Evolutionary conservation across 2,113 vertebrate species (phyloP), one percentile per base, ranked within the genome.

Genomic region (Zosterops hypoxanthus): DNA sequence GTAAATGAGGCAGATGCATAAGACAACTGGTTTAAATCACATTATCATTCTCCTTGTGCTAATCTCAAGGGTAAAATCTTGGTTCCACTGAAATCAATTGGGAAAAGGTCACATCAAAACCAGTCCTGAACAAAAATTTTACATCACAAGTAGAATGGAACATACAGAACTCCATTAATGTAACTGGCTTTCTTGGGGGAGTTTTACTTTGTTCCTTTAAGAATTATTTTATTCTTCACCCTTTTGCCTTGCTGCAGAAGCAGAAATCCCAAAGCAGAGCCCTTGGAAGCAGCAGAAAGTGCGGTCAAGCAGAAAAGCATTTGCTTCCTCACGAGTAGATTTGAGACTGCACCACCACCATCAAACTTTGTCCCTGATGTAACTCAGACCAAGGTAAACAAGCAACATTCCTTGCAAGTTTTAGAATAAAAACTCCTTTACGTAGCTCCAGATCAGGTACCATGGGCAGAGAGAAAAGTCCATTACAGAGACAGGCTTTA

Each of bases 311-410:
- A 73, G 76, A 82, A 82, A 34, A 83, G 55, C 63, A 66, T 84
- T 83, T 78, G 82, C 52, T 69, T 49, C 78, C 50, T 94, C 65
- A 33, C 1, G 0, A 8, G 5, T 29, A 47, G 49, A 3, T 4
- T 75, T 61, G 52, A 85, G 8, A 41, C 55, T 52, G 57, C 56
- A 56, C 36, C 60, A 56, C 50, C 36, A 26, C 2, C 60, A 92
- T 47, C 52, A 69, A 8, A 68, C 79, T 73, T 83, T 31, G 64
- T 36, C 64, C 53, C 47, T 65, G 49, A 78, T 79, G 36, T 78
- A 85, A 65, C 53, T 86, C 52, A 93, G 71, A 88, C 71, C 72
- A 92, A 94, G 61, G 63, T 76, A 95, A 95, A 84, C 53, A 66
- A 76, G 52, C 65, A 88, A 65, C 86, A 84, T 94, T 93, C 94